Conservation (phyloP, 2,888 invertebrate genomes). For the Teleiodes luculella region DNA sequence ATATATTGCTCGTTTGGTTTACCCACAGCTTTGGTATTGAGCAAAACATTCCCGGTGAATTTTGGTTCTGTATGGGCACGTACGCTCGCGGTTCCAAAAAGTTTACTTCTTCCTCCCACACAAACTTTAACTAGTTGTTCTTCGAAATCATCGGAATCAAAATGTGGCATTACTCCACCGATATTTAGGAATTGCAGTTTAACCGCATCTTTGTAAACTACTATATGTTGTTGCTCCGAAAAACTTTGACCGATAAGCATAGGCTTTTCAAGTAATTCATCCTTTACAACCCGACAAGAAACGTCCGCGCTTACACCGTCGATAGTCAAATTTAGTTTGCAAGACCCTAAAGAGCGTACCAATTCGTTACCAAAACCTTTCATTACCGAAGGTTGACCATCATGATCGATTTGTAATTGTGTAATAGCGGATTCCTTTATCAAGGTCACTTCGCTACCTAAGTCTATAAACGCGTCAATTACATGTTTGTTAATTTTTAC, state of each 20-base stretch:
- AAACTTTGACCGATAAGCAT: background rate
- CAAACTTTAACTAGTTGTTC: background rate
- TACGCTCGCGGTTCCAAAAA: background rate
- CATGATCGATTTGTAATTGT: background rate
- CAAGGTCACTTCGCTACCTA: background rate
- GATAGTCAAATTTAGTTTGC: background rate
- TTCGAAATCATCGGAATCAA: background rate
- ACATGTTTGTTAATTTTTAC: background rate
- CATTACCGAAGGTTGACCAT: background rate
- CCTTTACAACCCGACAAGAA: background rate
- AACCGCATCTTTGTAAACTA: background rate
- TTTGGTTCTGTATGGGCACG: background rate
- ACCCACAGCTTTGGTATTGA: background rate
- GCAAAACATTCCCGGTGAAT: background rate
- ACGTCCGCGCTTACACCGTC: background rate
- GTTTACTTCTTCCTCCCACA: background rate
- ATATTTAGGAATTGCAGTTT: background rate
- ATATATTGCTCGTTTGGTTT: conserved; percentile 6
- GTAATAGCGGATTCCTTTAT: background rate
- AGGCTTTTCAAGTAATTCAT: background rate
- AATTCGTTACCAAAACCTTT: background rate
- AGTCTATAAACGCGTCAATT: background rate
- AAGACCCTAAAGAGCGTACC: background rate
- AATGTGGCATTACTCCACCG: background rate
- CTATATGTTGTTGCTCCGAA: background rate